Base-by-base conservation (phyloP, 2,113 vertebrate species). In the Erythrocercus mccallii region DNA sequence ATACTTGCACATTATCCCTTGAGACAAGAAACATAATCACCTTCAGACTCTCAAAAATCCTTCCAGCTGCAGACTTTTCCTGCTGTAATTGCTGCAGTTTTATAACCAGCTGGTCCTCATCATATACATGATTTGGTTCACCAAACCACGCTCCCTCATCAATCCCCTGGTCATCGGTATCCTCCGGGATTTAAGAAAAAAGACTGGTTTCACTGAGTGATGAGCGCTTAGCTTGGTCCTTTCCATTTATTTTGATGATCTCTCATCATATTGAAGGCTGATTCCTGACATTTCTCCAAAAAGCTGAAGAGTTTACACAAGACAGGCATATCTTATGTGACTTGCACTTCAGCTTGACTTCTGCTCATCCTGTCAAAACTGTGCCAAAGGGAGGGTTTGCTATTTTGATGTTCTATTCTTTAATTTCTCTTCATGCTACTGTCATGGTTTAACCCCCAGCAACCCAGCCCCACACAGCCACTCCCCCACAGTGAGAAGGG, bases 261-360 rank as follows among this genome's bases (percentile, higher is more conserved):
- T 72, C 40, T 72, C 38, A 62, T 61, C 60, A 68, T 13, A 45
- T 1, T 45, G 57, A 92, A 60, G 37, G 57, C 61, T 44, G 69
- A 91, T 71, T 93, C 69, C 53, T 3, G 24, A 4, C 25, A 76
- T 11, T n/a, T 51, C 70, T 79, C 44, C 47, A 81, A 86, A 92
- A 76, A 92, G 56, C 57, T 91, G 51, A 92, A 81, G 60, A 92
- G 40, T 91, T 66, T 85, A 77, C 42, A 76, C 22, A 92, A 89
- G 57, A 82, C 83, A 81, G 12, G 74, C 66, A 19, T 42, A 78
- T 53, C 70, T 96, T 92, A 86, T 57, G 76, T 91, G 96, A 90
- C 77, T 81, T 73, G 89, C 45, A 35, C 81, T 96, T 96, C 88
- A 95, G 66, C 38, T 81, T 92, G 38, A 96, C 84, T 96, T 90